Evolutionary conservation across 1,140 invertebrate species (phyloP).

Genomic region (Leptinotarsa texana): DNA sequence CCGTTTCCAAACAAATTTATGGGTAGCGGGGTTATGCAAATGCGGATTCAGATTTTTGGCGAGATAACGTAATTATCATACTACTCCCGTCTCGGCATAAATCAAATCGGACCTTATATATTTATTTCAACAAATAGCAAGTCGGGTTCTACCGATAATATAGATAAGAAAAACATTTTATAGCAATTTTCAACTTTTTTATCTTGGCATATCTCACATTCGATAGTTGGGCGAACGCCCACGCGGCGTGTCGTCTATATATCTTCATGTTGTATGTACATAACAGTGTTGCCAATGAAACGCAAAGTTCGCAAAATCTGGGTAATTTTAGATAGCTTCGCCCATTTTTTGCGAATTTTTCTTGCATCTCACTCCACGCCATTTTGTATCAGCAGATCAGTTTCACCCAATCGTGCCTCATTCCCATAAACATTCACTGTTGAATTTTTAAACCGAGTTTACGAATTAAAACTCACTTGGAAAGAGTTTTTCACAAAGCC

Average conservation of each 20-base stretch:
- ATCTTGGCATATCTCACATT: constrained; percentile 25
- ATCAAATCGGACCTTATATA: constrained; percentile 11
- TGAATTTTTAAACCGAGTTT: too few species aligned
- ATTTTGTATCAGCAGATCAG: too few species aligned
- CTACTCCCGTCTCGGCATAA: constrained; percentile 6
- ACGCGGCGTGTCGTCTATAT: not conserved
- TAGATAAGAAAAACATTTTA: constrained; percentile 21
- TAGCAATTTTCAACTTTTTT: constrained; percentile 33
- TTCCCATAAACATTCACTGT: too few species aligned
- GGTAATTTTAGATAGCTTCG: too few species aligned
- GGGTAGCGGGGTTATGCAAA: not conserved
- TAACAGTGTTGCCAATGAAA: too few species aligned
- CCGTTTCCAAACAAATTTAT: not conserved
- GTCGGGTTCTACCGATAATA: constrained; percentile 4
- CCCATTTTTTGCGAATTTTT: too few species aligned
- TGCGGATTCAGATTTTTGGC: not conserved
- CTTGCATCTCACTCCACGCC: too few species aligned
- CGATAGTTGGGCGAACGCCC: constrained; percentile 24
- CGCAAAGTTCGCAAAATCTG: too few species aligned
- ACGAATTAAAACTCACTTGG: too few species aligned
- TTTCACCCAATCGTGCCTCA: too few species aligned
- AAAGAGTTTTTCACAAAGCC: too few species aligned
- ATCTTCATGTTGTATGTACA: constrained; percentile 22
- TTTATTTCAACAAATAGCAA: not conserved
- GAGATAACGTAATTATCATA: constrained; percentile 15